Evolutionary conservation across 2,888 invertebrate species (phyloP), one percentile per base, ranked within the genome.

Genomic region (Petrophora chlorosata): DNA sequence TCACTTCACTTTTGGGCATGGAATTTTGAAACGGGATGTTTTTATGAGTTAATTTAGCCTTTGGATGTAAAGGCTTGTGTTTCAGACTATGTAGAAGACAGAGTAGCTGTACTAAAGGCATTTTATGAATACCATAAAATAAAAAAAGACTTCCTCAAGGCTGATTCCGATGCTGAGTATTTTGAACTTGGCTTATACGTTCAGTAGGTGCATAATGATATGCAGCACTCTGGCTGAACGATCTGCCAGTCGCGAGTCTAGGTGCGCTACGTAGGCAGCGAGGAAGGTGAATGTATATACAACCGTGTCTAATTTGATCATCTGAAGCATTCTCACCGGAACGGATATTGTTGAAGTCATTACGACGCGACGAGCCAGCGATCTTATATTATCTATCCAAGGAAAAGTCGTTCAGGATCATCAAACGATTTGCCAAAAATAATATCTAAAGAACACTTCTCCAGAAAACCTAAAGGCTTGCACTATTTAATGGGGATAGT

Each of bases 301-400:
- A 33, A 23, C 15, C 40, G 33, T 10, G 34, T 39, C 46, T 47
- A 47, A 40, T 41, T 41, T 17, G 47, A 47, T 47, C 47, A 35
- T 41, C 35, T 23, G 19, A 26, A 45, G 17, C 17, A 30, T 41
- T 41, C 35, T 41, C 40, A 39, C 40, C n/a, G 41, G 25, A 32
- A 13, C 47, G 34, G 40, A 46, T 39, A 34, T 40, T 16, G 29
- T 35, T 34, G 39, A 39, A 22, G 14, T 39, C 39, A 28, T 34
- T 44, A 44, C 22, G n/a, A 35, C 14, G 25, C 29, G 16, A 28
- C 29, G 16, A 10, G 8, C 25, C 33, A 22, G 17, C 25, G 22
- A 39, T 39, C 36, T 34, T 22, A 34, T 38, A n/a, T n/a, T n/a
- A n/a, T n/a, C n/a, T 34, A 38, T 26, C 39, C 38, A 19, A 15